phyloP scores from a whole-genome alignment of 2,797 vertebrate genomes.

The Malacoraja senta region DNA sequence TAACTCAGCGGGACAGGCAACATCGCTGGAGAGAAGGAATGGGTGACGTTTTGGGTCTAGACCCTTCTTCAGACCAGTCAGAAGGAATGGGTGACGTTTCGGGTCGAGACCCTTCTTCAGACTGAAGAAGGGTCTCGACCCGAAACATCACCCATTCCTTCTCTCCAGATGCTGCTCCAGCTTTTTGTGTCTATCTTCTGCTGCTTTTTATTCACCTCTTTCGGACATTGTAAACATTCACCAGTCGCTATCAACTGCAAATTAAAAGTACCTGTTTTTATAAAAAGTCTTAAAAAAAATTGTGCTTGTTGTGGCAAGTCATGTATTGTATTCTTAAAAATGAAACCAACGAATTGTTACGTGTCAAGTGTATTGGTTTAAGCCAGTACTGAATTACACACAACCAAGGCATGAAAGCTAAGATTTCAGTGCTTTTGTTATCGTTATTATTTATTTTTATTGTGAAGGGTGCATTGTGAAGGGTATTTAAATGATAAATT shows the following conservation, averaged over 20 bases:
- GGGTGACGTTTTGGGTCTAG: too few species aligned
- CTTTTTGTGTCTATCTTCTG: too few species aligned
- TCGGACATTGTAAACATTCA: neutral
- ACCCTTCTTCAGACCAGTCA: too few species aligned
- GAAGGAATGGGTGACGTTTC: too few species aligned
- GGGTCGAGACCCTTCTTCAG: too few species aligned
- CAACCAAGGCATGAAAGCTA: neutral
- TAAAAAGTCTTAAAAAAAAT: neutral
- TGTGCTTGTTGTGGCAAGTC: neutral
- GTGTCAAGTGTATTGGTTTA: neutral
- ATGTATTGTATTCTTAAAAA: neutral
- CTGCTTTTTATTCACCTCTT: neutral
- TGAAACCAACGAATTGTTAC: neutral
- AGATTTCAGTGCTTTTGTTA: neutral
- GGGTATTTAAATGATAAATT: neutral
- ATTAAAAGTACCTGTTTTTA: neutral
- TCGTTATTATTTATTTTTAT: neutral
- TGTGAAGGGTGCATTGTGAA: neutral
- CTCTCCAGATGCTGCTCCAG: too few species aligned
- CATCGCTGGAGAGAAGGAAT: too few species aligned
- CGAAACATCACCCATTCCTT: too few species aligned
- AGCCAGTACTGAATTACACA: neutral
- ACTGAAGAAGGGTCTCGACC: too few species aligned
- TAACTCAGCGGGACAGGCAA: too few species aligned
- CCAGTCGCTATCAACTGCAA: neutral